Percentiles rank a stretch among this genome's conserved stretches.
Evolutionary conservation across 1,140 invertebrate genomes (phyloP).

Genomic region (Heliothis virescens): DNA sequence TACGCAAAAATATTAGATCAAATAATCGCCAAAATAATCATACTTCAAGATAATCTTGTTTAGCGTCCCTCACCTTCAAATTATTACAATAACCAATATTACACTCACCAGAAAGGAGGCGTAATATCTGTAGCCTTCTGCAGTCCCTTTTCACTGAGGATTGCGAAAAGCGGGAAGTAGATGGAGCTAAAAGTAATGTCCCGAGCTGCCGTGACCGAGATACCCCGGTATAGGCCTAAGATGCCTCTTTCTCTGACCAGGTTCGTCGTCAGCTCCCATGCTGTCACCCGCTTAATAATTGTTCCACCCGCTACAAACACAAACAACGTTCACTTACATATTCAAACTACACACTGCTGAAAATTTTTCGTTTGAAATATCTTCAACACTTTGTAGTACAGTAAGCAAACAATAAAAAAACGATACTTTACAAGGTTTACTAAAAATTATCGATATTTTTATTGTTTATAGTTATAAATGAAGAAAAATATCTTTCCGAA

Average conservation of each 20-base stretch:
- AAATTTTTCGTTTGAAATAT: too few relatives aligned
- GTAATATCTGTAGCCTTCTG: conserved; percentile 89
- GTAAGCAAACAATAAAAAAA: too few relatives aligned
- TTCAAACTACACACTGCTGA: too few relatives aligned
- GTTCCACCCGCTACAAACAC: conserved; percentile 91
- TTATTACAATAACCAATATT: too few relatives aligned
- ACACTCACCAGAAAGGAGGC: conserved; percentile 89
- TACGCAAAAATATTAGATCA: too few relatives aligned
- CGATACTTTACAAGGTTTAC: too few relatives aligned
- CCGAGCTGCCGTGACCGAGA: conserved; percentile 95
- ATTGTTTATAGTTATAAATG: too few relatives aligned
- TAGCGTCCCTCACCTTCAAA: too few relatives aligned
- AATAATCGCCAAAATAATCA: too few relatives aligned
- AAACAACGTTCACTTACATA: not conserved
- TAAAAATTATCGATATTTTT: too few relatives aligned
- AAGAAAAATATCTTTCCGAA: not conserved
- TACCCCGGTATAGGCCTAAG: conserved; percentile 97
- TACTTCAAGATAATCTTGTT: too few relatives aligned
- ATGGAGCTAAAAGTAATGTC: conserved; percentile 99
- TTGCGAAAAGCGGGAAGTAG: conserved; percentile 99
- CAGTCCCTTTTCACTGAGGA: conserved; percentile 96
- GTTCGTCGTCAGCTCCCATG: conserved; percentile 92
- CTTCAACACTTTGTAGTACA: too few relatives aligned
- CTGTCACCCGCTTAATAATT: conserved; percentile 88
- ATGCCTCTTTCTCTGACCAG: conserved; percentile 95